These are phyloP conservation scores for Lochmaea capreae DNA, from an alignment of 2,888 invertebrate genomes.

Conservation along the genomic window DNA sequence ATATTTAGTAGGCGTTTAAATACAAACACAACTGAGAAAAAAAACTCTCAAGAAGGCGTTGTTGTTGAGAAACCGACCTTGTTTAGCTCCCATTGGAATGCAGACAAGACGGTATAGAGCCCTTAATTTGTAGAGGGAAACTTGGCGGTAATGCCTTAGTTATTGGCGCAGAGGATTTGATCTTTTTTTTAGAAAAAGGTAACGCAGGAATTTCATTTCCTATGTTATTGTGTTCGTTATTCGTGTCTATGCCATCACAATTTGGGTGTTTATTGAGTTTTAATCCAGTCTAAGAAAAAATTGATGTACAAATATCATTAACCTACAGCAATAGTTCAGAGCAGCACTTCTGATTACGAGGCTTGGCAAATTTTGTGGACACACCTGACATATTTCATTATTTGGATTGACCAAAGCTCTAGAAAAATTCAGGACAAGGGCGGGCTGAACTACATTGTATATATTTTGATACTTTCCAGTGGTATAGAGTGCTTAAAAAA, in stretches of 20 bases:
- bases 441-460: too few species aligned
- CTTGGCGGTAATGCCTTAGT: neutral
- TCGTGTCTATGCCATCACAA: neutral
- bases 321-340: neutral
- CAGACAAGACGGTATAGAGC: neutral
- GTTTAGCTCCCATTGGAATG: slow-evolving; percentile 9
- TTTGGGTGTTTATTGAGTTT: neutral
- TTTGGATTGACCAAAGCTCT: too few species aligned
- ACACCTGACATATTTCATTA: too few species aligned
- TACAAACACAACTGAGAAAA: neutral
- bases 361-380: too few species aligned
- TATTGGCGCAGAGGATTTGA: neutral
- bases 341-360: too few species aligned
- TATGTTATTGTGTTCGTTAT: too few species aligned
- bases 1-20: neutral
- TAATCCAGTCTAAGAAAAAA: neutral
- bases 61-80: neutral
- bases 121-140: neutral
- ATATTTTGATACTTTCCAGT: too few species aligned
- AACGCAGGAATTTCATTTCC: neutral
- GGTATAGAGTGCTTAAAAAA: too few species aligned
- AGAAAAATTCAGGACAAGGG: too few species aligned
- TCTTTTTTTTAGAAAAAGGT: neutral
- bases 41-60: neutral
- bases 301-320: neutral